Percentiles rank a stretch among this genome's conserved stretches.
Evolutionary conservation across 2,888 invertebrate species (phyloP).

Genomic region (Stenoptilia bipunctidactyla): DNA sequence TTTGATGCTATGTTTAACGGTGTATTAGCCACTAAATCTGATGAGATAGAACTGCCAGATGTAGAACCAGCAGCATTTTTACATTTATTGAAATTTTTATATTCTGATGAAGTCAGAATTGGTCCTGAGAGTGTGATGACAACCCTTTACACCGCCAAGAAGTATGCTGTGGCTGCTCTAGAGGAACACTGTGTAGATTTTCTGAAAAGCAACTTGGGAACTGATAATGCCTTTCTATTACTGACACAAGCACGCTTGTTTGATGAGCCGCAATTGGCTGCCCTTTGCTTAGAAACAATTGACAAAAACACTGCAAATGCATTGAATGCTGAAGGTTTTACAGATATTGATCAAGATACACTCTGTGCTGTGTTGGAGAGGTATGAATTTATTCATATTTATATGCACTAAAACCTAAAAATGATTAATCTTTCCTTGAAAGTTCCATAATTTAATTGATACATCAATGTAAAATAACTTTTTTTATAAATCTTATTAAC

Average conservation of each 20-base stretch:
- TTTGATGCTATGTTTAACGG: slow-evolving; percentile 92
- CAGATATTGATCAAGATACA: slow-evolving; percentile 85
- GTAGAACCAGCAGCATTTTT: slow-evolving; percentile 87
- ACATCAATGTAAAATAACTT: too few relatives aligned
- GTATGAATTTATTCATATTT: too few relatives aligned
- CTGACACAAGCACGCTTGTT: slow-evolving; percentile 84
- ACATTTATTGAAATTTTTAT: slow-evolving; percentile 79
- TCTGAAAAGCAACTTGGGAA: slow-evolving; percentile 77
- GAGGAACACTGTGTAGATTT: slow-evolving; percentile 89
- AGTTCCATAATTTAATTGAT: too few relatives aligned
- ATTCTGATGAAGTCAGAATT: slow-evolving; percentile 86
- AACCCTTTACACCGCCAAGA: slow-evolving; percentile 87
- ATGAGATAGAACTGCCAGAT: slow-evolving; percentile 85
- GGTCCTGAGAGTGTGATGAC: slow-evolving; percentile 90
- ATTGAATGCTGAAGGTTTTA: slow-evolving; percentile 83
- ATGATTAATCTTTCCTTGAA: too few relatives aligned
- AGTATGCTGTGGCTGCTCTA: slow-evolving; percentile 86
- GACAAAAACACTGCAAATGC: slow-evolving; percentile 88
- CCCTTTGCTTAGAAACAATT: slow-evolving; percentile 84
- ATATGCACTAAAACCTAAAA: too few relatives aligned
- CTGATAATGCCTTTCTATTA: slow-evolving; percentile 87
- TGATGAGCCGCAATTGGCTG: slow-evolving; percentile 86
- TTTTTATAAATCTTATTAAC: too few relatives aligned
- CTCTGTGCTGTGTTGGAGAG: slow-evolving; percentile 79
- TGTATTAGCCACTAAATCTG: slow-evolving; percentile 75